phyloP scores from a whole-genome alignment of 2,888 invertebrate genomes.

The Caenorhabditis panamensis region DNA sequence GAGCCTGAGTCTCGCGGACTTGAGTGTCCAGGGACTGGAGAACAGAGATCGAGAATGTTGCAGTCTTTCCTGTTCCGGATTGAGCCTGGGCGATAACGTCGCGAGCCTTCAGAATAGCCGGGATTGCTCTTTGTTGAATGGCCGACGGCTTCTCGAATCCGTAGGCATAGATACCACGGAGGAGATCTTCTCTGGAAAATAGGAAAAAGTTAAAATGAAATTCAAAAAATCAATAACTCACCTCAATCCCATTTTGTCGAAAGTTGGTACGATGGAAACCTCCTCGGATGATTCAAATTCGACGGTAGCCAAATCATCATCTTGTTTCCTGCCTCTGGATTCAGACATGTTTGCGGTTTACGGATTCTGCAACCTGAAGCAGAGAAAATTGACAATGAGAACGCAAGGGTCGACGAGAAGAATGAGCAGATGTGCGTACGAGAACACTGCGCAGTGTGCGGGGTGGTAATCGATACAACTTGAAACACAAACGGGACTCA shows the following conservation, averaged over 20 bases:
- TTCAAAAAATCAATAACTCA: neutral
- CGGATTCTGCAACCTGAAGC: constrained; percentile 1
- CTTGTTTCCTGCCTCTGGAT: constrained; percentile 67
- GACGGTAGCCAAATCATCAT: constrained; percentile 95
- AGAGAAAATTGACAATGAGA: neutral
- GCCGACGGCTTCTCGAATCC: constrained; percentile 99
- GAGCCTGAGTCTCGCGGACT: constrained; percentile 89
- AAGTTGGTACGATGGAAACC: constrained; percentile 94
- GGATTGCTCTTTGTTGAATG: constrained; percentile 96
- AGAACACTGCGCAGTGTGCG: neutral
- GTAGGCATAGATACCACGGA: constrained; percentile 97
- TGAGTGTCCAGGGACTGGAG: constrained; percentile 94
- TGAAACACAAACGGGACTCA: neutral
- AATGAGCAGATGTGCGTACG: constrained; percentile 6
- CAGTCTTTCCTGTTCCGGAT: constrained; percentile 94
- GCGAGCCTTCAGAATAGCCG: constrained; percentile 95
- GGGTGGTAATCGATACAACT: neutral
- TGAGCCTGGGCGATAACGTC: constrained; percentile 94
- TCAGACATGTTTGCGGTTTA: constrained; percentile 50
- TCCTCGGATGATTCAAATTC: constrained; percentile 99
- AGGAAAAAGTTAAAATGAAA: neutral
- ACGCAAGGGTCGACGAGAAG: neutral
- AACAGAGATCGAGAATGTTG: constrained; percentile 97
- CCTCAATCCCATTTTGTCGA: constrained; percentile 90
- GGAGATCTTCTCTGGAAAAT: constrained; percentile 88